Percentiles rank a stretch among this genome's conserved stretches.
These are phyloP conservation scores for Mus caroli DNA, from an alignment of 2,797 vertebrate species.

Conservation along the genomic window DNA sequence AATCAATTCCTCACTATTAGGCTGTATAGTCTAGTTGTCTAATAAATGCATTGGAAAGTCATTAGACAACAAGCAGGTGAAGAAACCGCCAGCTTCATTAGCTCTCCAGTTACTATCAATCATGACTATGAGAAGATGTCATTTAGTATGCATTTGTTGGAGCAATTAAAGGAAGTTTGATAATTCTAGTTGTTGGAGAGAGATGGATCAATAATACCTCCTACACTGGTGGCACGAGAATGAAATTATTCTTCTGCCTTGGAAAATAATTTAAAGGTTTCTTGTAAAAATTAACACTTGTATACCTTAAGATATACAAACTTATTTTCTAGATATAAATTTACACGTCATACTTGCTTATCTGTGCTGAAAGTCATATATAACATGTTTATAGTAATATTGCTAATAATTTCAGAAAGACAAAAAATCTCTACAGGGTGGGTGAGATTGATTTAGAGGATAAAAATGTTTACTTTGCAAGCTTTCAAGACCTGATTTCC, in stretches of 20 bases:
- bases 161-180: slow-evolving; percentile 22
- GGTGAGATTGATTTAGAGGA: background rate
- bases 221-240: background rate
- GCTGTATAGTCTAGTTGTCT: background rate
- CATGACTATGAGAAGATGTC: background rate
- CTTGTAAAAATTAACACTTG: slow-evolving; percentile 8
- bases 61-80: slow-evolving; percentile 14
- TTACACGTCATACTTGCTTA: background rate
- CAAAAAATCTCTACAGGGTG: background rate
- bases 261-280: slow-evolving; percentile 30
- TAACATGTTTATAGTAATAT: background rate
- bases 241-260: background rate
- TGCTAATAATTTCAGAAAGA: background rate
- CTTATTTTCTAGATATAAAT: background rate
- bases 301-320: background rate
- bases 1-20: slow-evolving; percentile 43
- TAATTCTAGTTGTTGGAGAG: background rate
- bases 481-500: background rate
- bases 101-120: slow-evolving; percentile 16
- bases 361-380: background rate
- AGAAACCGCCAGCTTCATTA: slow-evolving; percentile 48
- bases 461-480: background rate
- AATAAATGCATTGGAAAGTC: background rate
- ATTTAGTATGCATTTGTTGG: slow-evolving; percentile 22
- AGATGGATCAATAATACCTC: background rate